phyloP scores from a whole-genome alignment of 1,140 invertebrate genomes.

The Stegodyphus dumicola region DNA sequence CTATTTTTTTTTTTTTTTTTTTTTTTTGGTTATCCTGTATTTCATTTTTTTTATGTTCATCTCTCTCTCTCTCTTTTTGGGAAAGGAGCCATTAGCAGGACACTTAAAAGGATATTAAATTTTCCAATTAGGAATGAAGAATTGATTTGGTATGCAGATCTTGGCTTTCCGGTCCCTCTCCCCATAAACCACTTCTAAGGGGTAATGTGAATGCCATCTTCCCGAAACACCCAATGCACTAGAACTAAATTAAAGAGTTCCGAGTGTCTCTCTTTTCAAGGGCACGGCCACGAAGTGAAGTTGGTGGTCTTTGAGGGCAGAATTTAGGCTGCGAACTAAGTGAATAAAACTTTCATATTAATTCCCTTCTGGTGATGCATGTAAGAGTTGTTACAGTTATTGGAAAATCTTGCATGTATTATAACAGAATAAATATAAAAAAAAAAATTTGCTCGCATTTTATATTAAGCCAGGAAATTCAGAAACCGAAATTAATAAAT shows the following conservation, averaged over 20 bases:
- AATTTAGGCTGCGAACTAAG: too few relatives aligned
- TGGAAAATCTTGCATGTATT: too few relatives aligned
- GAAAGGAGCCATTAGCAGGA: conserved; percentile 55
- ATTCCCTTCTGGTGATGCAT: too few relatives aligned
- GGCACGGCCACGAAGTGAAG: not conserved
- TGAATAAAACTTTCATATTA: too few relatives aligned
- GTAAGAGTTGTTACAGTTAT: too few relatives aligned
- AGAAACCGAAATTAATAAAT: too few relatives aligned
- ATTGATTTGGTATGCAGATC: conserved; percentile 61
- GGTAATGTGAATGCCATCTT: conserved; percentile 31
- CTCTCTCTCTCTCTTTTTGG: not conserved
- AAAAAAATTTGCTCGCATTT: too few relatives aligned
- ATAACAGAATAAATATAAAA: too few relatives aligned
- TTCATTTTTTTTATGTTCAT: not conserved
- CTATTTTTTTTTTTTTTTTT: conserved; percentile 17
- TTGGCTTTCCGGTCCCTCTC: conserved; percentile 15
- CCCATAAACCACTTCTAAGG: conserved; percentile 41
- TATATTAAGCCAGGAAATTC: too few relatives aligned
- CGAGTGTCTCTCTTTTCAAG: conserved; percentile 2
- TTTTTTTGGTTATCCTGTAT: conserved; percentile 23
- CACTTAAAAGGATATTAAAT: conserved; percentile 61
- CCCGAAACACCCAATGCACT: conserved; percentile 17
- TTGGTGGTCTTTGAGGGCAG: not conserved
- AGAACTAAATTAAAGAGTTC: conserved; percentile 52
- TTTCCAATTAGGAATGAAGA: conserved; percentile 61